phyloP scores from a whole-genome alignment of 1,140 invertebrate species.

The Chymomyza costata region DNA sequence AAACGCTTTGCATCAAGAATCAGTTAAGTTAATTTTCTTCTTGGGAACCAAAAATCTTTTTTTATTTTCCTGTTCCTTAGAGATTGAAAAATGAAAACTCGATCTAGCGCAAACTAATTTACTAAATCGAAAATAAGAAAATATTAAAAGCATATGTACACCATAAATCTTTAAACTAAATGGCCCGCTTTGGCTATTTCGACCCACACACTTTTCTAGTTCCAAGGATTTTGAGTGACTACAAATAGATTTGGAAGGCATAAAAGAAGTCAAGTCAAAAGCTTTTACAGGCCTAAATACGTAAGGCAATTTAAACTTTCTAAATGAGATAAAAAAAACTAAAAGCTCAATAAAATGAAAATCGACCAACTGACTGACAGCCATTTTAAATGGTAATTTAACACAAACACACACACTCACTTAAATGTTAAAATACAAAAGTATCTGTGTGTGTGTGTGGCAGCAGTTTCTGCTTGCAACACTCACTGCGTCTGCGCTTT shows the following conservation, averaged over 20 bases:
- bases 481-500: slow-evolving; percentile 63
- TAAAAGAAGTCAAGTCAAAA: no score
- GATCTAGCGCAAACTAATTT: no score
- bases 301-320: slow-evolving; percentile 69
- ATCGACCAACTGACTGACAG: slow-evolving; percentile 67
- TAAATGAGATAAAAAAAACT: slow-evolving; percentile 66
- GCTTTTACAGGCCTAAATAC: slow-evolving; percentile 43
- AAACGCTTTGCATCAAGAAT: no score
- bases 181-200: background rate
- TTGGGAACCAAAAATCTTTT: no score
- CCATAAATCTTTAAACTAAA: background rate
- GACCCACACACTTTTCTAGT: background rate
- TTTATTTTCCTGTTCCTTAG: no score
- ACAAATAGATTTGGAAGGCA: no score
- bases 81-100: no score
- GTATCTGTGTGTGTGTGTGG: background rate
- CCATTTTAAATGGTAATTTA: slow-evolving; percentile 74
- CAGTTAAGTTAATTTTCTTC: no score
- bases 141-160: background rate
- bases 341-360: slow-evolving; percentile 70
- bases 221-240: no score
- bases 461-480: background rate
- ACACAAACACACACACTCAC: slow-evolving; percentile 24
- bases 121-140: background rate
- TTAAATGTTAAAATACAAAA: slow-evolving; percentile 3